These are phyloP conservation scores for Luperina testacea DNA, from an alignment of 2,888 invertebrate genomes.

Conservation along the genomic window DNA sequence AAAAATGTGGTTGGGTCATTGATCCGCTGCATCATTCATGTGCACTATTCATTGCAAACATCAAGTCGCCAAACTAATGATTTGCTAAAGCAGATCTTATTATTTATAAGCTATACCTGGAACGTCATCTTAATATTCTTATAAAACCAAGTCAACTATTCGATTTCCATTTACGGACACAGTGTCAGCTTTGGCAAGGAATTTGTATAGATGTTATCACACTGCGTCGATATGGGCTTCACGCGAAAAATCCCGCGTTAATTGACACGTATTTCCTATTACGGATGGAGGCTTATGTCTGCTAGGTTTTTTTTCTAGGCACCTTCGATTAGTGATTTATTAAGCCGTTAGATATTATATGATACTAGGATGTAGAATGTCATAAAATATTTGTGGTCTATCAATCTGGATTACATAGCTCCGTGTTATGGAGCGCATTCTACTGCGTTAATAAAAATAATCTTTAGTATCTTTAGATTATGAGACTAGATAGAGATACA, in stretches of 20 bases:
- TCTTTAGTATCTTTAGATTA: conserved; percentile 60
- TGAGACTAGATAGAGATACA: conserved; percentile 57
- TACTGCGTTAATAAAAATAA: conserved; percentile 60
- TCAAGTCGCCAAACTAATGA: not conserved
- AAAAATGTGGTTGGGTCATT: not conserved
- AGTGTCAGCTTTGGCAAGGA: conserved; percentile 62
- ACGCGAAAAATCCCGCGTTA: conserved; percentile 64
- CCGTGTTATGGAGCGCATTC: conserved; percentile 60
- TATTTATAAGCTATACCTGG: conserved; percentile 22
- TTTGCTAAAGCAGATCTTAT: not conserved
- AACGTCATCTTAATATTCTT: conserved; percentile 43
- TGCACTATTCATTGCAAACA: not conserved
- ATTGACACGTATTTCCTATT: conserved; percentile 66
- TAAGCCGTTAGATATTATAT: conserved; percentile 67
- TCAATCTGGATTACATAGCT: conserved; percentile 59
- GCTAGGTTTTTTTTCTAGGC: conserved; percentile 46
- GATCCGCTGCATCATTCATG: not conserved
- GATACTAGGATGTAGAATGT: conserved; percentile 63
- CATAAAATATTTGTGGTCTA: conserved; percentile 61
- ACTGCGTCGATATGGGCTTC: conserved; percentile 65
- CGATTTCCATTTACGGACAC: conserved; percentile 62
- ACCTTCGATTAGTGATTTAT: conserved; percentile 60
- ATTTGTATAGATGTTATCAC: conserved; percentile 68
- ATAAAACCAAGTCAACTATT: conserved; percentile 61
- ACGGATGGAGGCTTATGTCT: conserved; percentile 29